phyloP scores from a whole-genome alignment of 2,113 vertebrate genomes.

The Halichoerus grypus region DNA sequence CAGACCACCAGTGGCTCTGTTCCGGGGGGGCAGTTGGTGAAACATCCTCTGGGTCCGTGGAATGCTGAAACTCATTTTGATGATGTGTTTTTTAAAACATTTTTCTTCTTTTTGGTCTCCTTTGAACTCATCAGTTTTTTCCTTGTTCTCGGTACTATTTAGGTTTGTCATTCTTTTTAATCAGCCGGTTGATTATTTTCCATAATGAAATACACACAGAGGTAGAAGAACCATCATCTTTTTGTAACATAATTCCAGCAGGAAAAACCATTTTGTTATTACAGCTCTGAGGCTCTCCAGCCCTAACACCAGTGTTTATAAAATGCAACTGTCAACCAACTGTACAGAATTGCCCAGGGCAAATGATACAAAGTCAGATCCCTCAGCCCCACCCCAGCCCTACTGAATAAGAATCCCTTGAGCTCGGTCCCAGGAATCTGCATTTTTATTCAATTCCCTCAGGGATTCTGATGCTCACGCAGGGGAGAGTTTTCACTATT shows the following conservation, averaged over 20 bases:
- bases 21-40: not conserved
- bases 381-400: not conserved
- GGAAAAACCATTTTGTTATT: not conserved
- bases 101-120: constrained; percentile 21
- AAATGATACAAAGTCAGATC: not conserved
- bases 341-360: not conserved
- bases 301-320: not conserved
- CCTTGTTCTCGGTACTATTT: not conserved
- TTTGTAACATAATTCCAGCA: constrained; percentile 13
- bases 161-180: constrained; percentile 9
- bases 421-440: not conserved
- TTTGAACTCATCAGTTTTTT: not conserved
- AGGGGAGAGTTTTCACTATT: not conserved
- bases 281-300: not conserved
- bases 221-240: not conserved
- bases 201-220: constrained; percentile 7
- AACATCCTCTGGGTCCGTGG: not conserved
- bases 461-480: not conserved
- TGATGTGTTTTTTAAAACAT: constrained; percentile 1
- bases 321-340: not conserved
- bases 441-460: not conserved
- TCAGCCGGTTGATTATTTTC: constrained; percentile 52
- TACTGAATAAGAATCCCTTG: not conserved
- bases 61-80: not conserved
- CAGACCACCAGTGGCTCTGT: not conserved